Percentiles rank a stretch among this genome's conserved stretches.
Evolutionary conservation across 2,888 invertebrate genomes (phyloP).

Genomic region (Gymnoscelis rufifasciata): DNA sequence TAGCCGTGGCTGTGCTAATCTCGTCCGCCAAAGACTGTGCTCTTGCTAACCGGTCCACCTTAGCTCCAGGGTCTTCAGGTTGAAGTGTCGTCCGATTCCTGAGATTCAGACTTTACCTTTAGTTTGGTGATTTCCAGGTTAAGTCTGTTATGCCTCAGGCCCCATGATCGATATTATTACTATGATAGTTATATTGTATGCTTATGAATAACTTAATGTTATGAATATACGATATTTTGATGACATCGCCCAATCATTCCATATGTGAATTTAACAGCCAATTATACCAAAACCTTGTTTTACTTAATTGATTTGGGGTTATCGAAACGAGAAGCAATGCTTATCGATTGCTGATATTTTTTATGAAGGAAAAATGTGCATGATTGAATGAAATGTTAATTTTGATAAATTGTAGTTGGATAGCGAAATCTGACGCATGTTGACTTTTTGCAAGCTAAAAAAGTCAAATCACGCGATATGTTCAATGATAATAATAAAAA

Average conservation of each 20-base stretch:
- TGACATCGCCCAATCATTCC: conserved; percentile 21
- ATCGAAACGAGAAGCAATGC: conserved; percentile 18
- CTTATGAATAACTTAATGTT: conserved; percentile 17
- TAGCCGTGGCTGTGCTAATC: conserved; percentile 10
- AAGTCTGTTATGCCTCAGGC: conserved; percentile 29
- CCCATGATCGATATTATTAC: conserved; percentile 17
- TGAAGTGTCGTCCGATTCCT: conserved; percentile 30
- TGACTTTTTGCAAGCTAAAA: background rate
- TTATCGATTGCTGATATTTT: background rate
- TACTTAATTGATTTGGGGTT: conserved; percentile 20
- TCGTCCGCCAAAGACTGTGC: conserved; percentile 12
- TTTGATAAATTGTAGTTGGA: conserved; percentile 25
- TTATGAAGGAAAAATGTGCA: background rate
- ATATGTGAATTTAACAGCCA: conserved; percentile 24
- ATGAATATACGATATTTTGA: conserved; percentile 16
- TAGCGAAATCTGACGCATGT: background rate
- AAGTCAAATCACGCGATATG: background rate
- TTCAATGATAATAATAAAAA: background rate
- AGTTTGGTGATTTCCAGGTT: conserved; percentile 22
- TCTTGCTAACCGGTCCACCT: conserved; percentile 22
- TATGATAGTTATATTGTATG: conserved; percentile 14
- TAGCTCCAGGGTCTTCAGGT: conserved; percentile 24
- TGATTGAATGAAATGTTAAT: conserved; percentile 17
- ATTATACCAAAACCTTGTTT: conserved; percentile 24
- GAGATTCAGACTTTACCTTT: conserved; percentile 27